Percentiles rank a stretch among this genome's conserved stretches.
phyloP scores from a whole-genome alignment of 2,797 vertebrate genomes.

The Numenius phaeopus region DNA sequence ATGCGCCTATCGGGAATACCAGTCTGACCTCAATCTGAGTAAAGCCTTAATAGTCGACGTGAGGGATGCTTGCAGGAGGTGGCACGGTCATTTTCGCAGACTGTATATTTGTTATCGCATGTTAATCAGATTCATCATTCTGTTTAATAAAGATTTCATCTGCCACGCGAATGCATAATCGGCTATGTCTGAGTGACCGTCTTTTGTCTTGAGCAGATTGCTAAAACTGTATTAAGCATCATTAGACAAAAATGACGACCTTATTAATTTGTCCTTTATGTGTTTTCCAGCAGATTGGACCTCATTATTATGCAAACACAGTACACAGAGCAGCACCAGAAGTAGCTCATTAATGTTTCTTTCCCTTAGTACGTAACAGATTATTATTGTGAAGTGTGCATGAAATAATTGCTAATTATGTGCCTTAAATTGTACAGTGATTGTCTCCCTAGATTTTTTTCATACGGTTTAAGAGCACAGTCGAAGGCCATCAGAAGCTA shows the following conservation, averaged over 20 bases:
- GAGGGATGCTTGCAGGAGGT: constrained; percentile 72
- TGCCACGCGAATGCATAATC: constrained; percentile 81
- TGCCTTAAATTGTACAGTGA: constrained; percentile 61
- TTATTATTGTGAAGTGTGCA: constrained; percentile 69
- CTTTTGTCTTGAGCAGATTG: constrained; percentile 84
- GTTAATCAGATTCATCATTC: constrained; percentile 84
- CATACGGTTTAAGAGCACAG: neutral
- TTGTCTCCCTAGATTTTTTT: constrained; percentile 25
- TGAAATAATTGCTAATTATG: constrained; percentile 78
- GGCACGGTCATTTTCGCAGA: constrained; percentile 62
- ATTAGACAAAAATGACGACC: constrained; percentile 78
- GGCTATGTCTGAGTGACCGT: constrained; percentile 75
- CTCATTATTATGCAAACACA: constrained; percentile 82
- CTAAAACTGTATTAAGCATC: constrained; percentile 82
- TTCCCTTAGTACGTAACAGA: constrained; percentile 68
- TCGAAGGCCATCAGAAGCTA: neutral
- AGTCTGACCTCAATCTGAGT: constrained; percentile 85
- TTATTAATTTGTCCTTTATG: constrained; percentile 82
- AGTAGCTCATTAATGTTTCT: constrained; percentile 77
- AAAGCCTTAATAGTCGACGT: constrained; percentile 77
- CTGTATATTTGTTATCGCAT: constrained; percentile 81
- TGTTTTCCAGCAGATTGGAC: constrained; percentile 80
- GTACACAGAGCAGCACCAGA: constrained; percentile 70
- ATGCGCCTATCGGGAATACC: constrained; percentile 80
- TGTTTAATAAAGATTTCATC: constrained; percentile 84